These are phyloP conservation scores for Virgularia gustaviana DNA, from an alignment of 92 coral and sea anemone species.

Conservation along the genomic window DNA sequence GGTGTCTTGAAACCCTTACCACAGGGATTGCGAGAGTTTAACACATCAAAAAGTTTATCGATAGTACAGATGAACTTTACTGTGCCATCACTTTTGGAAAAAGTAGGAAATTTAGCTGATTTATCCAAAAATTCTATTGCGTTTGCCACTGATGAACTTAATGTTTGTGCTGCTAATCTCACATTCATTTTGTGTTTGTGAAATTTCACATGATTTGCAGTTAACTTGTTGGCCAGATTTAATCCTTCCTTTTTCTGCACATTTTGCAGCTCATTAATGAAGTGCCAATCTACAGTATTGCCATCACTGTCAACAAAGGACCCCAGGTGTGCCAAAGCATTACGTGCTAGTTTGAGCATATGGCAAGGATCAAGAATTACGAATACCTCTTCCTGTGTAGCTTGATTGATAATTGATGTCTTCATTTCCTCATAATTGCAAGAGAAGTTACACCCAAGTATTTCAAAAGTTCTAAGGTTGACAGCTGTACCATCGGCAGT, in stretches of 20 bases:
- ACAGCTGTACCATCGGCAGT: not conserved
- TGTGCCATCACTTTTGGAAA: not conserved
- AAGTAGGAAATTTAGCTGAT: not conserved
- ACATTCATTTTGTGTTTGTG: too few species aligned
- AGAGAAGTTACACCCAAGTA: not conserved
- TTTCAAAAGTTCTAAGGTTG: not conserved
- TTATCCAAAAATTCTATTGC: not conserved
- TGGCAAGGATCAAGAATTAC: too few species aligned
- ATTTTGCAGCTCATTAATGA: not conserved
- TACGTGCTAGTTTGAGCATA: not conserved
- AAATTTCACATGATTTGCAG: not conserved
- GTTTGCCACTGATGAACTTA: not conserved
- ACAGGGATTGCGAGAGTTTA: not conserved
- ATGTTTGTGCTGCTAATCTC: too few species aligned
- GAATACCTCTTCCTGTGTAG: not conserved
- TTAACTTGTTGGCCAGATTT: not conserved
- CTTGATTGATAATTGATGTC: not conserved
- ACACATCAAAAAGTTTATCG: not conserved
- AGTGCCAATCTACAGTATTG: not conserved
- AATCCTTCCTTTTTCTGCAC: not conserved
- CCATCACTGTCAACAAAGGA: not conserved
- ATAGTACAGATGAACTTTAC: not conserved
- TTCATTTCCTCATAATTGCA: not conserved
- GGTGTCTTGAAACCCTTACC: not conserved
- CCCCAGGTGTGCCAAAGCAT: not conserved